Evolutionary conservation across 2,797 vertebrate species (phyloP), one percentile per base, ranked within the genome.

Genomic region (Pempheris klunzingeri): DNA sequence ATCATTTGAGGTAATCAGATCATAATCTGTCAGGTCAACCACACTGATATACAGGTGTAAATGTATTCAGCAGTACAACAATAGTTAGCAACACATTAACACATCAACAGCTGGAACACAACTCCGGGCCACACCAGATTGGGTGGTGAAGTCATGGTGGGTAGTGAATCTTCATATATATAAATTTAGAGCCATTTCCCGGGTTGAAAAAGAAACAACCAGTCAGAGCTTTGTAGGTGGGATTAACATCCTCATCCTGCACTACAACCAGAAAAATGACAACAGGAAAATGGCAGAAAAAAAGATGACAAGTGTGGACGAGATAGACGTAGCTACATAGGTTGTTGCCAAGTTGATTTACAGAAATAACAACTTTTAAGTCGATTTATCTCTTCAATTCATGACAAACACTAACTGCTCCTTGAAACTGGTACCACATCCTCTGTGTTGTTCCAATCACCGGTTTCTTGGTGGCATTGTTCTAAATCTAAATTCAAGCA

Each of bases 1-100:
- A 60, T 46, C 57, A 41, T 5, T 7, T 53, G 71, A 75, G 24
- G 39, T 59, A 53, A 77, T 78, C 77, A 78, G 73, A 80, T 82
- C 61, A 38, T 60, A 71, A 79, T 87, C 80, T 66, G 9, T 55
- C 39, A 50, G 32, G 60, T 58, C 66, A 72, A 58, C 4, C 15
- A 22, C 46, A 32, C 5, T 32, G 1, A 49, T 20, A 49, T 22
- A 26, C 18, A 43, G 9, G 44, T 28, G 1, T 26, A 69, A 26
- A 66, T 38, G 5, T 44, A 47, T 55, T 60, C 54, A 34, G 60
- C 18, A 64, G n/a, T 1, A 2, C 30, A 59, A 18, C 74, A 59
- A 38, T 11, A 9, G 32, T 18, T n/a, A 39, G 17, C 14, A 36
- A 57, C 34, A 46, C 32, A 38, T 47, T 32, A 70, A 22, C 24